Conservation (phyloP, 1,140 invertebrate species). For the Eupristina koningsbergeri region DNA sequence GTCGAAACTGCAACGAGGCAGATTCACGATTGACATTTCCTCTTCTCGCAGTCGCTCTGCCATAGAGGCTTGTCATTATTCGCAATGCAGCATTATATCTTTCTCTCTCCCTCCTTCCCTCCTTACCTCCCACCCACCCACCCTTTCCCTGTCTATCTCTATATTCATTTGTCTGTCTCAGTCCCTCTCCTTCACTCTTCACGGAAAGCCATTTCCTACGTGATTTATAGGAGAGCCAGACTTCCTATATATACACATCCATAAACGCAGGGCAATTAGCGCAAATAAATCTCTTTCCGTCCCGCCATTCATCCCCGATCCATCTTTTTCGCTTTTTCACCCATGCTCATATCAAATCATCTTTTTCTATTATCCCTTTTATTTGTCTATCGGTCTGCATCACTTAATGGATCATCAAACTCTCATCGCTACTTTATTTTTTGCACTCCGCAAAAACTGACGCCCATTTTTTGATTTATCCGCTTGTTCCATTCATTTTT, state of each 20-base stretch:
- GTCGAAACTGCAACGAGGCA: slow-evolving; percentile 20
- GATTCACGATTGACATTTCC: slow-evolving; percentile 42
- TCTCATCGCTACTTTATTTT: neutral
- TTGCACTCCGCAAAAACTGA: neutral
- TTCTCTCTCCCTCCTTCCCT: neutral
- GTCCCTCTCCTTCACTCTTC: neutral
- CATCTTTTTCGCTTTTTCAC: neutral
- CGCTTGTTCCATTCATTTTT: neutral
- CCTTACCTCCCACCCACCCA: neutral
- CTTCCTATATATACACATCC: neutral
- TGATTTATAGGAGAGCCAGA: slow-evolving; percentile 37
- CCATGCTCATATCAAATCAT: neutral
- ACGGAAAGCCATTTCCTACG: slow-evolving; percentile 33
- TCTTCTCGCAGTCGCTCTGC: neutral
- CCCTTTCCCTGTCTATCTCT: neutral
- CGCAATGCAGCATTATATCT: neutral
- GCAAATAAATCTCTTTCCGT: slow-evolving; percentile 28
- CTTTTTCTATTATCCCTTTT: neutral
- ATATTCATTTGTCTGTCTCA: neutral
- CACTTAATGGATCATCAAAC: neutral
- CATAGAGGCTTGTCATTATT: neutral
- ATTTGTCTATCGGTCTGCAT: neutral
- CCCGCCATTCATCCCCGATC: neutral
- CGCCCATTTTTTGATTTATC: neutral
- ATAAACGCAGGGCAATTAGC: neutral